Evolutionary conservation across 2,113 vertebrate species (phyloP).

Genomic region (Anolis carolinensis): DNA sequence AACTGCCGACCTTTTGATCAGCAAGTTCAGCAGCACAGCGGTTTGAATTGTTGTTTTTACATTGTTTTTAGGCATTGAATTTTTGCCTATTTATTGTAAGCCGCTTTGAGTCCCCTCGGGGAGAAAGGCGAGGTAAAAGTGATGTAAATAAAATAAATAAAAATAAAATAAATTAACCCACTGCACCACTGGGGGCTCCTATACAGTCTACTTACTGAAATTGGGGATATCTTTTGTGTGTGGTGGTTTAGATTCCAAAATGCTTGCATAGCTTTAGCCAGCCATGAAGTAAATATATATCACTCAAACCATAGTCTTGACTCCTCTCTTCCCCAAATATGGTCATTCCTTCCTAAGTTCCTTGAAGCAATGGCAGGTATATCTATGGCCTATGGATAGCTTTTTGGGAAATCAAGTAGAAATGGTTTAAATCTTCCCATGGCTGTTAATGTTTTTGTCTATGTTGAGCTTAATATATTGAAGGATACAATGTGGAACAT

Average conservation of each 20-base stretch:
- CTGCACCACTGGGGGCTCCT: no score
- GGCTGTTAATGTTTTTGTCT: not conserved
- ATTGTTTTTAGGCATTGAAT: no score
- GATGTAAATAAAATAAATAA: no score
- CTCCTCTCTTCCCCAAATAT: not conserved
- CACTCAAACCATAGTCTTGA: not conserved
- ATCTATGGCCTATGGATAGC: not conserved
- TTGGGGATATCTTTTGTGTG: not conserved
- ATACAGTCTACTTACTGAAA: not conserved
- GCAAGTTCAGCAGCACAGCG: no score
- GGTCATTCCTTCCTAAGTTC: not conserved
- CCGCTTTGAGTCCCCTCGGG: no score
- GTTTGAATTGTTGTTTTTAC: no score
- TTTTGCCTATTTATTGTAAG: no score
- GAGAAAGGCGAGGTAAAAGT: no score
- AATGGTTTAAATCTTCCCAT: not conserved
- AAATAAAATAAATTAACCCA: no score
- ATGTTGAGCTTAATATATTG: not conserved
- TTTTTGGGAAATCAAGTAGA: not conserved
- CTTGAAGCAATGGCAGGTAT: not conserved
- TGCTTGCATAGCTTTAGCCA: not conserved
- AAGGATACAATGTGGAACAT: not conserved
- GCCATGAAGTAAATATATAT: not conserved
- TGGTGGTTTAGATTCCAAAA: not conserved
- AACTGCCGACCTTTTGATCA: no score